Evolutionary conservation across 2,797 vertebrate species (phyloP).

Genomic region (Tragelaphus oryx): DNA sequence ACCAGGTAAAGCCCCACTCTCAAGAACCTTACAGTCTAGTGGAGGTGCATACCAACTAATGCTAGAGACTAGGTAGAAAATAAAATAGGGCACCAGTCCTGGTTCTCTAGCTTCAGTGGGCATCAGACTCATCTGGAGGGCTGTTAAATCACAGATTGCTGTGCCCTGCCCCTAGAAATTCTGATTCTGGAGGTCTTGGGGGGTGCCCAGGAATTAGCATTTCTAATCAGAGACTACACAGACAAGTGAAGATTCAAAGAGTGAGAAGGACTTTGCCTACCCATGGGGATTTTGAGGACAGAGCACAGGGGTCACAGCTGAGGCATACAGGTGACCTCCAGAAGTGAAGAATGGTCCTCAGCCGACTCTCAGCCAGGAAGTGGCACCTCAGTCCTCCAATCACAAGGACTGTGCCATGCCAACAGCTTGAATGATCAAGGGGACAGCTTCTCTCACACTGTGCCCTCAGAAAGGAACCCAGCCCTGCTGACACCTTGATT

Average conservation of each 20-base stretch:
- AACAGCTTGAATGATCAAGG: neutral
- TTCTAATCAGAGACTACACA: neutral
- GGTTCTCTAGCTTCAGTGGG: neutral
- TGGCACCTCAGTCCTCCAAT: neutral
- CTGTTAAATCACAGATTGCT: neutral
- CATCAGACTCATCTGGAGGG: neutral
- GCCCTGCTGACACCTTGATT: neutral
- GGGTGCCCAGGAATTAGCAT: neutral
- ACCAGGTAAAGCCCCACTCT: neutral
- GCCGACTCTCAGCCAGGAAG: neutral
- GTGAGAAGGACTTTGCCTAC: neutral
- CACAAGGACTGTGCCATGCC: neutral
- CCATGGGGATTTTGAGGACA: neutral
- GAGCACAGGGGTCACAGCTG: neutral
- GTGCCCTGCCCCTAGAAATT: neutral
- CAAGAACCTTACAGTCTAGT: neutral
- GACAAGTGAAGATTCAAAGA: neutral
- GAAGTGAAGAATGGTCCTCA: neutral
- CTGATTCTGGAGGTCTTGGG: neutral
- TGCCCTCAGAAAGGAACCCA: neutral
- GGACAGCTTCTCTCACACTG: neutral
- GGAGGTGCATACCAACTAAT: neutral
- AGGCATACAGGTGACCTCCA: neutral
- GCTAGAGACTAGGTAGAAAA: neutral
- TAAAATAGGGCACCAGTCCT: neutral